These are phyloP conservation scores for Tetrax tetrax DNA, from an alignment of 2,113 vertebrate genomes.

Conservation along the genomic window DNA sequence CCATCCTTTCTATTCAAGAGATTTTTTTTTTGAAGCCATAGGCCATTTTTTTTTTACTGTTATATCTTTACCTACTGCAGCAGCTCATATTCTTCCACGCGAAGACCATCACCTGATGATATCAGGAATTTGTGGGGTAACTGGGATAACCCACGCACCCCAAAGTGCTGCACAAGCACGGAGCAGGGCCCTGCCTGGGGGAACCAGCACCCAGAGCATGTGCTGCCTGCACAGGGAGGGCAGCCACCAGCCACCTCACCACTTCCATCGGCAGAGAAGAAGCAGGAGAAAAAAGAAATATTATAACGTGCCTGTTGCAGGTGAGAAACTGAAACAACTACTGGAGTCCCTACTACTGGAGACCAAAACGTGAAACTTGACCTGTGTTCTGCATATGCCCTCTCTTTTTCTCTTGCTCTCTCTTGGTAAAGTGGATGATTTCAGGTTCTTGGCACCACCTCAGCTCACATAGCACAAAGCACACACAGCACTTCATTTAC, in stretches of 20 bases:
- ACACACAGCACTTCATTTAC: constrained; percentile 23
- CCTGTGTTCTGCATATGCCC: background rate
- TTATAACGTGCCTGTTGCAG: background rate
- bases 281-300: background rate
- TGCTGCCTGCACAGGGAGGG: background rate
- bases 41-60: background rate
- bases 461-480: background rate
- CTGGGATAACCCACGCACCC: background rate
- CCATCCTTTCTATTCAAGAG: background rate
- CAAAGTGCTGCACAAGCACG: background rate
- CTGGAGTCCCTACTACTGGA: background rate
- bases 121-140: background rate
- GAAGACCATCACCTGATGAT: background rate
- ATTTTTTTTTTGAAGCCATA: background rate
- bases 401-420: background rate
- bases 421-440: background rate
- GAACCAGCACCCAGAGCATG: fast-evolving
- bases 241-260: background rate
- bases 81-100: background rate
- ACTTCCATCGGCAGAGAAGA: background rate
- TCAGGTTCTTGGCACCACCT: background rate
- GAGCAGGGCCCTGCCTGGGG: background rate
- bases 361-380: background rate
- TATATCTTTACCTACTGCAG: background rate
- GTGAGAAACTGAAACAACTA: background rate